Conservation (phyloP, 1,140 invertebrate species). For the Camponotus vicinus region DNA sequence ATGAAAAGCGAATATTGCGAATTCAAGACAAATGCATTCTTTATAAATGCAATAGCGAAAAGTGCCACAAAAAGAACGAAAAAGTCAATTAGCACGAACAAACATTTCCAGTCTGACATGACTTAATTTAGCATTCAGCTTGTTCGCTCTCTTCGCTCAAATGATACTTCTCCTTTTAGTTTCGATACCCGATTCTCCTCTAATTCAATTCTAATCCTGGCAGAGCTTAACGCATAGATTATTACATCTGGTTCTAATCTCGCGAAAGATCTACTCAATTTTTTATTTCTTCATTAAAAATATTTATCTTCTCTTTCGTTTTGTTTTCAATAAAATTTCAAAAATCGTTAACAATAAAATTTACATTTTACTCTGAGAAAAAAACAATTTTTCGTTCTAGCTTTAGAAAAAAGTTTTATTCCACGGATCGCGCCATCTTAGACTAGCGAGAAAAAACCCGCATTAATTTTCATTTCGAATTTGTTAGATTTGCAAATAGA, state of each 20-base stretch:
- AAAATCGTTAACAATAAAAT: not conserved
- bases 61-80: conserved; percentile 43
- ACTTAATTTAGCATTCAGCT: conserved; percentile 65
- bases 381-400: not conserved
- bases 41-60: conserved; percentile 48
- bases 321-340: not conserved
- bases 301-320: conserved; percentile 13
- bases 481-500: not conserved
- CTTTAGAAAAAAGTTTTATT: conserved; percentile 19
- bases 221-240: not conserved
- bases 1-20: not conserved
- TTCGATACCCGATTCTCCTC: conserved; percentile 27
- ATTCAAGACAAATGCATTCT: conserved; percentile 34
- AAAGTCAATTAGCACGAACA: conserved; percentile 68
- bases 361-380: not conserved
- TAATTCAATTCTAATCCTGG: conserved; percentile 62
- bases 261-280: not conserved
- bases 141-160: not conserved
- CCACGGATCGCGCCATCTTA: not conserved
- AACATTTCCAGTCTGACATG: conserved; percentile 54
- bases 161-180: conserved; percentile 37
- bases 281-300: not conserved
- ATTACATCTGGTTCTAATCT: not conserved
- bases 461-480: not conserved
- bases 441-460: not conserved